Evolutionary conservation across 2,888 invertebrate species (phyloP), one percentile per base, ranked within the genome.

Genomic region (Pristionchus maxplancki): DNA sequence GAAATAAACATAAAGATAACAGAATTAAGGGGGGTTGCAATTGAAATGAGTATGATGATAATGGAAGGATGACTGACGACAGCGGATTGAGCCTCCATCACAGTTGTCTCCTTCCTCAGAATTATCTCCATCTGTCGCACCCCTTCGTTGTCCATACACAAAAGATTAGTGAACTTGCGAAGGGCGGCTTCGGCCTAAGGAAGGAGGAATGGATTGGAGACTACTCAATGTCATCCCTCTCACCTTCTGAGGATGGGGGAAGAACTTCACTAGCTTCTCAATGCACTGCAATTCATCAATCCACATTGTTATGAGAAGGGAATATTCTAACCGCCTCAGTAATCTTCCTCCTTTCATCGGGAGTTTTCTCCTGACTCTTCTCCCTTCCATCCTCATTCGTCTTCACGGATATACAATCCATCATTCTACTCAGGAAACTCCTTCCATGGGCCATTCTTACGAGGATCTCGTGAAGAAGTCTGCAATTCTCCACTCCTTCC

Each of bases 181-280:
- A 81, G 81, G 17, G 81, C 81, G 1, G 20, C 28, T 20, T 81
- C 81, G 28, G 81, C 81, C 81, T 81, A 9, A 17, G 2, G 31
- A 50, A 28, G 13, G n/a, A n/a, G n/a, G 1, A 44, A 48, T 2
- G 1, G 40, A 40, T 74, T 74, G 8, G 20, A 50, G 50, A 50
- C 50, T 2, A 17, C 20, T 50, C 20, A 50, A 48, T 48, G 8
- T 17, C 5, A 50, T 4, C 5, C 13, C 20, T 50, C 44, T n/a
- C 20, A 81, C 81, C 81, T 81, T 81, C 17, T 81, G 81, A 8
- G 81, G n/a, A 50, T 81, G 37, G 28, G 81, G 81, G 31, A 81
- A 81, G 48, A 48, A 50, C 37, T 31, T 48, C 3, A 81, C 81
- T 20, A 81, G 50, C 28, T 48, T 44, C 24, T 81, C 81, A 24